Evolutionary conservation across 2,113 vertebrate genomes (phyloP), one percentile per base, ranked within the genome.

Genomic region (Melanotaenia duboulayi): DNA sequence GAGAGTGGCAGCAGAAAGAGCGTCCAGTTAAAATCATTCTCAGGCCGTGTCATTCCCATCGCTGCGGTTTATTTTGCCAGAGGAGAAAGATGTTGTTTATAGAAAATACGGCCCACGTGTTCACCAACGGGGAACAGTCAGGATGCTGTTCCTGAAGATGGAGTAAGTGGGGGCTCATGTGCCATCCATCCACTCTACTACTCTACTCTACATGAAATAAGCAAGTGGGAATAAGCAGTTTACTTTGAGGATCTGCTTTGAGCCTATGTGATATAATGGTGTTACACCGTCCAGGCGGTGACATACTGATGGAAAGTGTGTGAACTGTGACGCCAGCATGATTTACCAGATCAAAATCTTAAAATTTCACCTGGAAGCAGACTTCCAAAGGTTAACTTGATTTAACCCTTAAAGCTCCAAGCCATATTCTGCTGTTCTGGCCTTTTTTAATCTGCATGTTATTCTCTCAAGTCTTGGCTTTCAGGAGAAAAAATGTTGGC

Each of bases 181-280:
- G n/a, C n/a, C n/a, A n/a, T n/a, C n/a, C n/a, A n/a, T n/a, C n/a
- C n/a, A n/a, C n/a, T n/a, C n/a, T n/a, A n/a, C n/a, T n/a, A n/a
- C n/a, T n/a, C n/a, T n/a, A n/a, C n/a, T n/a, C n/a, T n/a, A n/a
- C n/a, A 63, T 78, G 67, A 85, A 85, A 89, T 56, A 81, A 82
- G 84, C 67, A 77, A 20, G 61, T 73, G 69, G 69, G 69, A 80
- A 83, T 90, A 90, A 92, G 84, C 71, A 78, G 88, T 80, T 93
- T 92, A 90, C 11, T 16, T 68, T 75, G 75, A 49, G 2, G 49
- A 57, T 35, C 63, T 61, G 57, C 68, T 72, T 72, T 39, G 74
- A 89, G 46, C 50, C 71, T 44, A 37, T 80, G 66, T 80, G 77
- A 86, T 77, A 74, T 85, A 91, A 92, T 89, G 69, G 72, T 78